Base-by-base conservation (phyloP, 2,888 invertebrate species). In the Hecatera dysodea region DNA sequence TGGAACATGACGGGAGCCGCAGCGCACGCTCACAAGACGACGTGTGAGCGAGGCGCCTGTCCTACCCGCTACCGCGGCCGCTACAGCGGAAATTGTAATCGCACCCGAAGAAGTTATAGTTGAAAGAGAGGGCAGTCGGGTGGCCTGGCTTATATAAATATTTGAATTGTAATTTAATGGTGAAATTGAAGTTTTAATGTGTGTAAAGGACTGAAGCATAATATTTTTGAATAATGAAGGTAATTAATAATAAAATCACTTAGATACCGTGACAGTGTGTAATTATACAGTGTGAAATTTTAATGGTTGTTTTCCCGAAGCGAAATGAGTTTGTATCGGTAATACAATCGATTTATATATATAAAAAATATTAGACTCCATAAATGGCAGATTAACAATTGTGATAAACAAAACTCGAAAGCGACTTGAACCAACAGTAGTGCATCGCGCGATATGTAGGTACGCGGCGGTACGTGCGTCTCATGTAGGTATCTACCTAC, bases 111-210 rank as follows among this genome's bases (percentile, higher is more conserved):
- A 89, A 63, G 84, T 88, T 44, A 83, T 85, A 36, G 88, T 85
- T 6, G 94, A 94, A 81, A 87, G 90, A 62, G 96, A 96, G 78
- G 94, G 95, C 39, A 95, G 96, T 15, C 92, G 96, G 42, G 96
- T 97, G 11, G 97, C 97, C 36, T 97, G 97, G 97, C 94, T 96
- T 73, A 96, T 96, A 87, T 97, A 96, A 95, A 89, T 48, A 72
- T 67, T 57, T 57, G 24, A 24, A 22, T 48, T 63, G 46, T n/a
- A 66, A 42, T 57, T 62, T n/a, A 7, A 11, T n/a, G 36, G 60
- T 70, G 59, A 27, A 69, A 48, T 46, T 59, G 1, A 53, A 48
- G 4, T 67, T 39, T 65, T 15, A n/a, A 27, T 52, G 2, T 59
- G 33, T 53, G 36, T 12, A 27, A 29, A 56, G 24, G 22, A 63